phyloP scores from a whole-genome alignment of 2,113 vertebrate genomes.

The Petaurus breviceps region DNA sequence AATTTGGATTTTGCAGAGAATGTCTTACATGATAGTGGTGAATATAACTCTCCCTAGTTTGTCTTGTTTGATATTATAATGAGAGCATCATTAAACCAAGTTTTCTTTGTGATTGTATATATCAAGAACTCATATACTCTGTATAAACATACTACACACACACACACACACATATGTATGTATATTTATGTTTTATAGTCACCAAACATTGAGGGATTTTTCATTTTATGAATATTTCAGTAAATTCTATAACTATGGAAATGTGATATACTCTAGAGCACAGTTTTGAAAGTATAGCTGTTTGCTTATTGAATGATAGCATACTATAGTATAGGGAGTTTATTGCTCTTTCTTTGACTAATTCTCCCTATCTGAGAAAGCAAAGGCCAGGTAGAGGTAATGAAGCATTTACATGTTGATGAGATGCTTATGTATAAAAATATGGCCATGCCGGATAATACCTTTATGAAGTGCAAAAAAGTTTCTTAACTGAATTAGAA shows the following conservation, averaged over 20 bases:
- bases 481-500: not conserved
- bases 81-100: not conserved
- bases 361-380: not conserved
- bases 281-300: not conserved
- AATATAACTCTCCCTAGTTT: not conserved
- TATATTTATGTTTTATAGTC: not conserved
- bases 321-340: not conserved
- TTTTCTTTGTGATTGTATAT: not conserved
- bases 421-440: not conserved
- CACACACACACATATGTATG: too few species aligned
- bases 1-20: not conserved
- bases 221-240: not conserved
- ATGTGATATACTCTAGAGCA: not conserved
- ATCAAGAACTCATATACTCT: not conserved
- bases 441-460: not conserved
- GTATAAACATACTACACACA: not conserved
- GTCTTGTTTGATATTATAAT: not conserved
- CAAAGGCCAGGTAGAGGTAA: not conserved
- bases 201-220: not conserved
- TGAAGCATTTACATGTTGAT: not conserved
- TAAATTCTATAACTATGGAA: not conserved
- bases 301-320: not conserved
- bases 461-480: not conserved
- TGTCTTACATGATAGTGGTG: not conserved
- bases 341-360: not conserved